These are phyloP conservation scores for Andrena haemorrhoa DNA, from an alignment of 2,888 invertebrate species.

Conservation along the genomic window DNA sequence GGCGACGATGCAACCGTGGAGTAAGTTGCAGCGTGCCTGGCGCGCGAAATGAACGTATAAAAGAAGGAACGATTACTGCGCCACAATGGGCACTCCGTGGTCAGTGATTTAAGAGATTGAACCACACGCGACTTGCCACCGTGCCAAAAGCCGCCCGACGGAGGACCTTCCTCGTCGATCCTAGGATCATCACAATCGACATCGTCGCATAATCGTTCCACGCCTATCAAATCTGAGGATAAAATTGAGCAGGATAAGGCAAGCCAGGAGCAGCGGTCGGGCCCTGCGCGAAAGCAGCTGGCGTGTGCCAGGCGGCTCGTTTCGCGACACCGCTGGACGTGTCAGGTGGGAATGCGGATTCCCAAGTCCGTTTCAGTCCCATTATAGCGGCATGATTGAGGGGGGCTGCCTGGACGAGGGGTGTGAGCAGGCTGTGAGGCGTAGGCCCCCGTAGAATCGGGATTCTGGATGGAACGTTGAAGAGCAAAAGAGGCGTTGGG, in stretches of 20 bases:
- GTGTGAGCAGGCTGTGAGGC: conserved; percentile 78
- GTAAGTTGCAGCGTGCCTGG: not conserved
- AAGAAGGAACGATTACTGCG: conserved; percentile 14
- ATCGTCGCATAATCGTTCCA: not conserved
- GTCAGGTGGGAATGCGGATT: conserved; percentile 89
- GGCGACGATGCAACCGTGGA: conserved; percentile 22
- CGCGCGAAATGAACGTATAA: conserved; percentile 30
- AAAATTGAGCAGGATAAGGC: conserved; percentile 87
- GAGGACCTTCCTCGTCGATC: not conserved
- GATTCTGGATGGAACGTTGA: conserved; percentile 81
- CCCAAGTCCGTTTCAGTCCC: conserved; percentile 89
- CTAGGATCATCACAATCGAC: not conserved
- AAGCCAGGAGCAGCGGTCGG: conserved; percentile 85
- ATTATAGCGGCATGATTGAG: conserved; percentile 84
- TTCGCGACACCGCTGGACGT: conserved; percentile 76
- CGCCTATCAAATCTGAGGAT: conserved; percentile 78
- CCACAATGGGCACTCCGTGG: not conserved
- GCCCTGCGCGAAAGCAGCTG: conserved; percentile 81
- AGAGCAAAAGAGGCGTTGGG: conserved; percentile 78
- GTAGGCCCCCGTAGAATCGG: conserved; percentile 82
- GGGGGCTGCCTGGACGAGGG: conserved; percentile 77
- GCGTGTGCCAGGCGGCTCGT: conserved; percentile 81
- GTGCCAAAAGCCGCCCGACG: not conserved
- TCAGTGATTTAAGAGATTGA: not conserved
- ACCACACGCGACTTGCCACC: not conserved